Conservation (phyloP, 23 tunicate genomes). For the Trididemnum clinides region DNA sequence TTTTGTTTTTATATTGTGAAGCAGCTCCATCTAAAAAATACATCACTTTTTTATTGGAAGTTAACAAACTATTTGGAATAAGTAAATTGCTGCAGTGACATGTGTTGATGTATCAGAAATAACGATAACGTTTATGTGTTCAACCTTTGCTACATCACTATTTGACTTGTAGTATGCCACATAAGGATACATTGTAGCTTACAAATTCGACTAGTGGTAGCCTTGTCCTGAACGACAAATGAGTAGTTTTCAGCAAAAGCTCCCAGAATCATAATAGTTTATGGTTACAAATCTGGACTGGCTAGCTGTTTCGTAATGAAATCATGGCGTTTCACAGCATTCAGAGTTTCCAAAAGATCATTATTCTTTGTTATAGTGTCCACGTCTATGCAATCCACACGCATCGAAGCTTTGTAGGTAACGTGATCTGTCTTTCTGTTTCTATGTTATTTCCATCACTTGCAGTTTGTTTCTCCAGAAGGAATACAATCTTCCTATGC, state of each 20-base stretch:
- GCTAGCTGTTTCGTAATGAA: neutral
- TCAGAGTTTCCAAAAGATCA: neutral
- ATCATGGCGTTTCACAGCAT: neutral
- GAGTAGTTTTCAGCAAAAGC: neutral
- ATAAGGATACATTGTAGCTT: neutral
- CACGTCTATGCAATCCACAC: neutral
- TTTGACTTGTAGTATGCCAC: neutral
- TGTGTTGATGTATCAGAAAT: neutral
- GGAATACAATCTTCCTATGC: too few species aligned
- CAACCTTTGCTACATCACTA: neutral
- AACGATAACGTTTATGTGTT: neutral
- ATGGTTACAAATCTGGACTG: neutral
- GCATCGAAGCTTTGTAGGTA: neutral
- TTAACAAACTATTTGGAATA: neutral
- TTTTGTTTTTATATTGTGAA: neutral
- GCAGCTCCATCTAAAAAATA: neutral
- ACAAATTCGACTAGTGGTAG: neutral
- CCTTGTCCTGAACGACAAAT: slow-evolving; percentile 2
- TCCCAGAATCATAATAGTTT: neutral
- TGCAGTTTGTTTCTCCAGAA: too few species aligned
- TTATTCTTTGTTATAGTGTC: neutral
- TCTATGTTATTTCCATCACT: too few species aligned
- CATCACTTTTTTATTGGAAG: neutral
- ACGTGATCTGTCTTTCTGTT: neutral
- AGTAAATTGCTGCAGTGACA: neutral